These are phyloP conservation scores for Telmatherina bonti DNA, from an alignment of 2,797 vertebrate genomes.

Conservation along the genomic window DNA sequence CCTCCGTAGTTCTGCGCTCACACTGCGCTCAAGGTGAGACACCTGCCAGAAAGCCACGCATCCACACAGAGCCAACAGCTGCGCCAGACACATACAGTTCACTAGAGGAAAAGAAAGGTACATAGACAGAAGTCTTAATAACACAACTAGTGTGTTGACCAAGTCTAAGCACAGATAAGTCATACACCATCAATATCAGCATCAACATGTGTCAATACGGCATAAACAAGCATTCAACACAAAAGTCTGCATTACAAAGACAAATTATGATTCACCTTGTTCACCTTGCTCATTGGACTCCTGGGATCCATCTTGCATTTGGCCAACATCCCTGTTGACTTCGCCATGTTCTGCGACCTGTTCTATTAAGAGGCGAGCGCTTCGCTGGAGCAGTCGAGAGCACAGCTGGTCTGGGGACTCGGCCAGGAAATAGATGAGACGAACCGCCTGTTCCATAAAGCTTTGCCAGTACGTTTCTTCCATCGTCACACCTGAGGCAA, in stretches of 20 bases:
- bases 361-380: slow-evolving; percentile 87
- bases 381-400: slow-evolving; percentile 86
- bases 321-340: slow-evolving; percentile 62
- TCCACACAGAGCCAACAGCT: slow-evolving; percentile 91
- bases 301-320: slow-evolving; percentile 71
- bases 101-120: slow-evolving; percentile 72
- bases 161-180: neutral
- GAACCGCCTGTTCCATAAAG: slow-evolving; percentile 91
- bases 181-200: neutral
- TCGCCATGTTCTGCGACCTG: slow-evolving; percentile 77
- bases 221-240: neutral
- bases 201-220: neutral
- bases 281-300: slow-evolving; percentile 73
- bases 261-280: slow-evolving; percentile 43
- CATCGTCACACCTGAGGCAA: slow-evolving; percentile 77
- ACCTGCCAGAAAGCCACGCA: slow-evolving; percentile 94
- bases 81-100: slow-evolving; percentile 83
- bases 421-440: slow-evolving; percentile 91
- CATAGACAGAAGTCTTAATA: neutral
- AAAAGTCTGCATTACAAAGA: neutral
- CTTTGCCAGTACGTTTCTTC: slow-evolving; percentile 90
- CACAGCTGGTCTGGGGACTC: slow-evolving; percentile 93
- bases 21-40: slow-evolving; percentile 90
- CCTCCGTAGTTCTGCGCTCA: slow-evolving; percentile 91
- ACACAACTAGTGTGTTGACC: slow-evolving; percentile 9